phyloP scores from a whole-genome alignment of 2,888 invertebrate genomes.

The Ichneumon xanthorius region DNA sequence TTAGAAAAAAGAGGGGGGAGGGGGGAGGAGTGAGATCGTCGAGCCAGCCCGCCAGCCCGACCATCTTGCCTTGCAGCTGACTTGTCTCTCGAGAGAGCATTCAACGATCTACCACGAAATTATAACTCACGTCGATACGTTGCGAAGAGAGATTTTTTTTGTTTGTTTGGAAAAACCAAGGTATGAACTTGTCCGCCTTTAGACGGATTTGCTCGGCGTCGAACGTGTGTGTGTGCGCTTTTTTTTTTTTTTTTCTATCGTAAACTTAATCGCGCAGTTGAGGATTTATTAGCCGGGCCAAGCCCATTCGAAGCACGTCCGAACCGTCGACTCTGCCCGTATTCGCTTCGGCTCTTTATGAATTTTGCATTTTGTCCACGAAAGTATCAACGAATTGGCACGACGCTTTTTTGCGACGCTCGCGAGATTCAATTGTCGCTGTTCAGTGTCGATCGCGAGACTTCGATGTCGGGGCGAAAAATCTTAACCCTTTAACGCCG shows the following conservation, averaged over 20 bases:
- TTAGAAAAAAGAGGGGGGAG: too few species aligned
- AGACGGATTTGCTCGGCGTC: neutral
- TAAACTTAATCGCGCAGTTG: neutral
- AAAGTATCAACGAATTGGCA: neutral
- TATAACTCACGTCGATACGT: neutral
- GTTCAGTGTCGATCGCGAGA: neutral
- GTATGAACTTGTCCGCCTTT: neutral
- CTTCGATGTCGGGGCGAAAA: slow-evolving; percentile 79
- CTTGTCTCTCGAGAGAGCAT: slow-evolving; percentile 35
- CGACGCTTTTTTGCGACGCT: neutral
- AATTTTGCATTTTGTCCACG: neutral
- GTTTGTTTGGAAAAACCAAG: neutral
- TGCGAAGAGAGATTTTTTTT: neutral
- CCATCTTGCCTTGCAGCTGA: slow-evolving; percentile 68
- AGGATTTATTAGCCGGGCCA: slow-evolving; percentile 56
- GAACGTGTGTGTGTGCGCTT: neutral
- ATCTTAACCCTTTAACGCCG: slow-evolving; percentile 82
- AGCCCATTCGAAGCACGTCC: slow-evolving; percentile 69
- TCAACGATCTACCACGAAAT: slow-evolving; percentile 14
- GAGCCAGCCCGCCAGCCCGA: slow-evolving; percentile 50
- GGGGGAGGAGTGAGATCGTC: slow-evolving; percentile 1
- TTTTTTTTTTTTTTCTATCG: neutral
- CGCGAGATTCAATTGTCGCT: neutral
- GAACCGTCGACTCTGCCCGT: slow-evolving; percentile 71
- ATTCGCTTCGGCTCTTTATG: slow-evolving; percentile 68